Conservation (phyloP, 2,113 vertebrate genomes). For the Dicentrarchus labrax region DNA sequence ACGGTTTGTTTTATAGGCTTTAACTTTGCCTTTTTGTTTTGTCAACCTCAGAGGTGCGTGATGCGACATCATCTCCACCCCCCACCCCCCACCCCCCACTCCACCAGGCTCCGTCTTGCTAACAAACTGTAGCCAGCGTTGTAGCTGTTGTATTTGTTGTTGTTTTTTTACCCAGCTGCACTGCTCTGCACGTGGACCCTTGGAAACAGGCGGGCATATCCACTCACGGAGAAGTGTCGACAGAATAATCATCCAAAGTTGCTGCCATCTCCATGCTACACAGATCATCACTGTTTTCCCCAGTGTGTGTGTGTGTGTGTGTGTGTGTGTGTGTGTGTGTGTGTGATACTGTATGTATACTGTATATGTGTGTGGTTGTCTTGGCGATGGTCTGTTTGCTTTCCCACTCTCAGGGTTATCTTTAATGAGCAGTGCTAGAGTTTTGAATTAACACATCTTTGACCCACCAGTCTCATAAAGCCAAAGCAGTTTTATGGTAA, state of each 20-base stretch:
- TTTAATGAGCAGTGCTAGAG: constrained; percentile 53
- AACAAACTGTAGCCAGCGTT: constrained; percentile 15
- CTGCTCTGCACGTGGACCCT: neutral
- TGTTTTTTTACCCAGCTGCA: neutral
- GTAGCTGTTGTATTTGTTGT: constrained; percentile 13
- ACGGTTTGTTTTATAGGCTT: constrained; percentile 55
- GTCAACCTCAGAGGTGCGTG: constrained; percentile 61
- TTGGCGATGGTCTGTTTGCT: constrained; percentile 37
- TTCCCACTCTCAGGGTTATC: constrained; percentile 75
- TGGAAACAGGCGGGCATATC: neutral
- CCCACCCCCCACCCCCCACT: neutral
- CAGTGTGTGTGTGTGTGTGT: neutral
- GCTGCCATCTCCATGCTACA: neutral
- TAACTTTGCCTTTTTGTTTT: constrained; percentile 56
- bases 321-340: neutral
- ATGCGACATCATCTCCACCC: constrained; percentile 4
- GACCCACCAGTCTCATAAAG: constrained; percentile 57
- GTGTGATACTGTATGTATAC: too few relatives aligned
- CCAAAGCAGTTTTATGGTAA: constrained; percentile 67
- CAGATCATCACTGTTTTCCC: neutral
- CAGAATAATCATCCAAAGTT: constrained; percentile 41
- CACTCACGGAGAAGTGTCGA: constrained; percentile 3
- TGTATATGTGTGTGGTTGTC: neutral
- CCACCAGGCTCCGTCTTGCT: constrained; percentile 5
- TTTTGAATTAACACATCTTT: constrained; percentile 1